Conservation (phyloP, 2,888 invertebrate species). For the Eugnorisma glareosa region DNA sequence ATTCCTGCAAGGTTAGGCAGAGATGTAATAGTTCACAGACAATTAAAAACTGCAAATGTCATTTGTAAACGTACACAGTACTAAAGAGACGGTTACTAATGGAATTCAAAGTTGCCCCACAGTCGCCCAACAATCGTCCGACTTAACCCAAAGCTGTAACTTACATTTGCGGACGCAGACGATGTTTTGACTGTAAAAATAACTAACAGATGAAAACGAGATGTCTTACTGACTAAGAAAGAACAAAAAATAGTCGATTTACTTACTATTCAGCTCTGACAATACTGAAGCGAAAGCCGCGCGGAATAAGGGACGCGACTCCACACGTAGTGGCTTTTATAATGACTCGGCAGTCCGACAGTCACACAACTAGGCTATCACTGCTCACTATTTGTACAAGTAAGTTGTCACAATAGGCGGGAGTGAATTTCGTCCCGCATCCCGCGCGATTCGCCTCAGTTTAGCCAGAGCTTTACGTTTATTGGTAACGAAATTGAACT, state of each 20-base stretch:
- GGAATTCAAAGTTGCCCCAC: constrained; percentile 48
- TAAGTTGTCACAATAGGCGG: background rate
- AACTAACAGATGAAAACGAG: background rate
- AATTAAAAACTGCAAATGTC: constrained; percentile 14
- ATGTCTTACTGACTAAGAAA: background rate
- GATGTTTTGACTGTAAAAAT: constrained; percentile 30
- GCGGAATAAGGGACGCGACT: too few relatives aligned
- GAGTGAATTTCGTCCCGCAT: background rate
- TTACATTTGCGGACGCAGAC: constrained; percentile 17
- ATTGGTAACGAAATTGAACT: constrained; percentile 32
- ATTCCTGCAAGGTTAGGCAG: background rate
- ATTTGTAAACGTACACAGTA: constrained; percentile 20
- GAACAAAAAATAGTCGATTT: background rate
- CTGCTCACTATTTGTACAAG: background rate
- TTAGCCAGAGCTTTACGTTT: background rate
- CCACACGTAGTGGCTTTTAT: background rate
- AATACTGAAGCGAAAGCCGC: background rate
- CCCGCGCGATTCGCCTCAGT: background rate
- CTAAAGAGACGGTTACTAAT: constrained; percentile 44
- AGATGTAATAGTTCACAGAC: background rate
- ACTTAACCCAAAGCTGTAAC: constrained; percentile 64
- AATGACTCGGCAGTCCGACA: too few relatives aligned
- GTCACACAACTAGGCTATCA: too few relatives aligned
- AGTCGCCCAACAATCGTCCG: constrained; percentile 38
- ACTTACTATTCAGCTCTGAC: background rate